phyloP scores from a whole-genome alignment of 2,888 invertebrate species.

The Chaetoderma sp. region DNA sequence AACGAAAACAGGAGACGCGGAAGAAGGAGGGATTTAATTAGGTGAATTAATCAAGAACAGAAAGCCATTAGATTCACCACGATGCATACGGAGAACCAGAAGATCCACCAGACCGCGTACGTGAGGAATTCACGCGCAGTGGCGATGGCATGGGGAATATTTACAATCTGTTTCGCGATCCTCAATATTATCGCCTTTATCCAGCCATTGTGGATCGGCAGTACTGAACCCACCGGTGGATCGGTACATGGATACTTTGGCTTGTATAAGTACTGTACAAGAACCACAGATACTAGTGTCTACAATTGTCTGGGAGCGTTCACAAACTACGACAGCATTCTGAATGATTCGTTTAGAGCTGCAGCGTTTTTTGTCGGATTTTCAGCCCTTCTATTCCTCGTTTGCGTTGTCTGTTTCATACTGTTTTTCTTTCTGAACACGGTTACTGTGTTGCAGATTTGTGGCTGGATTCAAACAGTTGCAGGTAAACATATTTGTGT shows the following conservation, averaged over 20 bases:
- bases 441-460: slow-evolving; percentile 90
- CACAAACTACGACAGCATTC: slow-evolving; percentile 78
- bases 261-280: slow-evolving; percentile 86
- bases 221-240: slow-evolving; percentile 71
- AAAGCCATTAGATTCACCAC: too few relatives aligned
- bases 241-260: slow-evolving; percentile 93
- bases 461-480: slow-evolving; percentile 90
- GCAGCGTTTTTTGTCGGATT: slow-evolving; percentile 90
- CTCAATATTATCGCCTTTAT: slow-evolving; percentile 95
- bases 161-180: slow-evolving; percentile 96
- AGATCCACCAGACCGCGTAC: slow-evolving; percentile 64
- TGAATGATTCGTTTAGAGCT: slow-evolving; percentile 85
- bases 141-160: slow-evolving; percentile 97
- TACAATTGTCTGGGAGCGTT: slow-evolving; percentile 81
- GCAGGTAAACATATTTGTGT: not conserved
- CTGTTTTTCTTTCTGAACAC: slow-evolving; percentile 94
- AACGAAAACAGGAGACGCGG: too few relatives aligned
- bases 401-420: slow-evolving; percentile 88
- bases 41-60: too few relatives aligned
- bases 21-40: too few relatives aligned
- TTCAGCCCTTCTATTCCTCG: slow-evolving; percentile 83
- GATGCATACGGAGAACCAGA: slow-evolving; percentile 52
- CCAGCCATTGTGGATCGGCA: slow-evolving; percentile 78
- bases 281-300: slow-evolving; percentile 71
- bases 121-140: slow-evolving; percentile 77